Base-by-base conservation (phyloP, 2,113 vertebrate species). In the Myrmecophaga tridactyla region DNA sequence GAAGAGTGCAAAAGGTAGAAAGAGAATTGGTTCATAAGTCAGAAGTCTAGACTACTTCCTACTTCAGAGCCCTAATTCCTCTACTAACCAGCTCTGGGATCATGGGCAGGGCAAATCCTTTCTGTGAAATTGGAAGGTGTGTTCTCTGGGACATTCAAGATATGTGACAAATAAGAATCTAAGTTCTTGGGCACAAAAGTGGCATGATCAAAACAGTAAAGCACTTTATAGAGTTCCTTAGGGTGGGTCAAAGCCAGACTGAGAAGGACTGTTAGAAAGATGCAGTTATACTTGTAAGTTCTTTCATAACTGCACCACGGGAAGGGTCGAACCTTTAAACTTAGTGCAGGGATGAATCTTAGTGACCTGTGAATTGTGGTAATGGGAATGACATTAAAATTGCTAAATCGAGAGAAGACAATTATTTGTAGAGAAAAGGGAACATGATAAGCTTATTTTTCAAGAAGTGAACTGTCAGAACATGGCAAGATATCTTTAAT, bases 401-500 rank as follows among this genome's bases (percentile, higher is more conserved):
- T 62, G 85, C 51, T 81, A 31, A 86, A 81, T 12, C 27, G 8
- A 58, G 46, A 81, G 27, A 82, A 53, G 70, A 34, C 73, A 80
- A 86, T 73, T 82, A 87, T 86, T 90, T 94, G 70, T 67, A 92
- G 62, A 72, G 65, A 86, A 93, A 93, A 76, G 39, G 46, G 31
- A 72, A 84, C 18, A 53, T 20, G 56, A 73, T 72, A 91, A 73
- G 41, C 76, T 91, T 86, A n/a, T 81, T 95, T 94, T 93, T 31
- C 86, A 93, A 87, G 67, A 86, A 46, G n/a, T 85, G 88, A 70
- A 78, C 69, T 48, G 67, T 62, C 75, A 92, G 67, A n/a, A 86
- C 36, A 48, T 77, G 81, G 82, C 67, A 96, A 77, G 31, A 46
- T 78, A 81, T 77, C 11, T 60, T 94, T 93, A 92, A 92, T 88